Percentiles rank a stretch among this genome's conserved stretches.
These are phyloP conservation scores for Trissolcus brochymenae DNA, from an alignment of 2,888 invertebrate species.

Conservation along the genomic window DNA sequence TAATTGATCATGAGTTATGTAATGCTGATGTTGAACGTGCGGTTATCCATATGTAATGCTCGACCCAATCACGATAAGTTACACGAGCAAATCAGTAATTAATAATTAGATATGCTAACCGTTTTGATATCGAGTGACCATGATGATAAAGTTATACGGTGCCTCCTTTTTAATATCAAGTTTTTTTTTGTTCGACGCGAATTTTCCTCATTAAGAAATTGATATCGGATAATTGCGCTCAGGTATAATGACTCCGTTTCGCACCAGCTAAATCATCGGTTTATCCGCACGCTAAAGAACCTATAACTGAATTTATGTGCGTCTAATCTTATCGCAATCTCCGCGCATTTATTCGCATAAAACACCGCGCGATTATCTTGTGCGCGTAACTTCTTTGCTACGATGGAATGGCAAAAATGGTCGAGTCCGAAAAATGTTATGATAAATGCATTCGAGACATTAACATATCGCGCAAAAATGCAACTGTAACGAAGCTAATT, in stretches of 20 bases:
- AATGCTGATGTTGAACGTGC: slow-evolving; percentile 20
- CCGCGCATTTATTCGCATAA: slow-evolving; percentile 39
- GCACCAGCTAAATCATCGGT: slow-evolving; percentile 48
- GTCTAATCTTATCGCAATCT: slow-evolving; percentile 50
- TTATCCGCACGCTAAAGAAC: slow-evolving; percentile 23
- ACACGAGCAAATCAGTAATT: slow-evolving; percentile 52
- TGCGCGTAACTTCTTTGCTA: slow-evolving; percentile 6
- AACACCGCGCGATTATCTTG: slow-evolving; percentile 15
- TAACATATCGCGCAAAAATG: slow-evolving; percentile 40
- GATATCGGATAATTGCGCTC: slow-evolving; percentile 32
- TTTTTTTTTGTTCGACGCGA: slow-evolving; percentile 2
- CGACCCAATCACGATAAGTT: slow-evolving; percentile 43
- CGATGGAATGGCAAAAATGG: slow-evolving; percentile 44
- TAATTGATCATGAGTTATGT: slow-evolving; percentile 37
- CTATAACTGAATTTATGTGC: slow-evolving; percentile 20
- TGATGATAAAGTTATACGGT: slow-evolving; percentile 31
- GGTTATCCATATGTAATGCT: slow-evolving; percentile 35
- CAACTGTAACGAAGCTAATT: slow-evolving; percentile 25
- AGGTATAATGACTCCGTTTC: slow-evolving; percentile 31
- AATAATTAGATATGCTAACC: slow-evolving; percentile 49
- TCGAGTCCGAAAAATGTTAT: slow-evolving; percentile 37
- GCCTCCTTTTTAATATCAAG: background rate
- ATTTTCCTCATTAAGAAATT: slow-evolving; percentile 27
- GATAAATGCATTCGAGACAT: slow-evolving; percentile 44
- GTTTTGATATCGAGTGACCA: slow-evolving; percentile 22